A percentile compares a stretch with the other conserved stretches of the same genome.
phyloP scores from a whole-genome alignment of 2,888 invertebrate species.

The Pegoplata infirma region DNA sequence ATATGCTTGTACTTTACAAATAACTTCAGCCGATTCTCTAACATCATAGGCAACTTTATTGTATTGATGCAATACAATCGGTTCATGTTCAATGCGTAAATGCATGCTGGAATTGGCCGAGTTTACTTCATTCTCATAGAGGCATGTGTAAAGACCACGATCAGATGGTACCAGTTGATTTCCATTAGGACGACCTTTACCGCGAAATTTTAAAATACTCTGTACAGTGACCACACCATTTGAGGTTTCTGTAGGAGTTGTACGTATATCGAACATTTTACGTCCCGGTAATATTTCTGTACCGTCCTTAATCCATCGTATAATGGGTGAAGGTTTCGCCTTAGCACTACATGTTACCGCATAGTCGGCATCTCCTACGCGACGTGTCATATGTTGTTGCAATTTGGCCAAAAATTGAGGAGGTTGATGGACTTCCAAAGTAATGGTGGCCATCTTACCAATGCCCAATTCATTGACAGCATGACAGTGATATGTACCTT shows the following conservation, averaged over 20 bases:
- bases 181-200: constrained; percentile 86
- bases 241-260: constrained; percentile 83
- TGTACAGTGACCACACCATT: constrained; percentile 90
- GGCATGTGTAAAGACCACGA: constrained; percentile 91
- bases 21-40: constrained; percentile 89
- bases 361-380: constrained; percentile 88
- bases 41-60: constrained; percentile 93
- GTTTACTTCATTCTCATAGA: constrained; percentile 93
- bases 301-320: constrained; percentile 92
- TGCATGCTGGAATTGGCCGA: constrained; percentile 93
- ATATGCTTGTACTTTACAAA: constrained; percentile 93
- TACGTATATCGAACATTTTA: constrained; percentile 89
- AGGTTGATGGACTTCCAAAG: constrained; percentile 91
- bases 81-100: constrained; percentile 93
- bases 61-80: constrained; percentile 90
- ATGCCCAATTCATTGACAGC: constrained; percentile 93
- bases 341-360: constrained; percentile 90
- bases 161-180: constrained; percentile 90
- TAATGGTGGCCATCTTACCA: constrained; percentile 90
- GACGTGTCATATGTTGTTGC: constrained; percentile 88
- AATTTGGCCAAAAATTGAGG: constrained; percentile 90
- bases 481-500: constrained; percentile 93
- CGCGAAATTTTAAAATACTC: constrained; percentile 88
- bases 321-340: constrained; percentile 91
- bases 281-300: constrained; percentile 87